These are phyloP conservation scores for Brachyrhaphis roseni DNA, from an alignment of 2,797 vertebrate genomes.

Conservation along the genomic window DNA sequence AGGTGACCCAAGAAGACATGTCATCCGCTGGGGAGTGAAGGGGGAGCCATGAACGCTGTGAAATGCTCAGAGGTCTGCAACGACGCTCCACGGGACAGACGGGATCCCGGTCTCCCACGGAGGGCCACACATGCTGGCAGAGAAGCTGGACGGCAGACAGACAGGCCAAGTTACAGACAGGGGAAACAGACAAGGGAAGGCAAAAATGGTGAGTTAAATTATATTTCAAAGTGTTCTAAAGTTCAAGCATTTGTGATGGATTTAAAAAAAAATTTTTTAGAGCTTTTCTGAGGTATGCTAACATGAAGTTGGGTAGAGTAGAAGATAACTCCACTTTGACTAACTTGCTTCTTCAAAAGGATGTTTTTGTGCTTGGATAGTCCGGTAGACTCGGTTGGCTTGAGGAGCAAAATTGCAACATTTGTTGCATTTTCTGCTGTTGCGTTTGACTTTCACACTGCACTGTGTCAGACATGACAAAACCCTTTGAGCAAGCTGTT, in stretches of 20 bases:
- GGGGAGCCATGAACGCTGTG: constrained; percentile 79
- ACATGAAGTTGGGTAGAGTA: neutral
- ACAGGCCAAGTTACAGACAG: constrained; percentile 35
- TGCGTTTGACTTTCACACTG: too few species aligned
- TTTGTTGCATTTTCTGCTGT: too few species aligned
- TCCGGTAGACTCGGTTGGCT: too few species aligned
- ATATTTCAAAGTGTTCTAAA: neutral
- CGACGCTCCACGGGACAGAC: constrained; percentile 44
- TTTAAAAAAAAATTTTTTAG: too few species aligned
- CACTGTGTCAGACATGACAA: too few species aligned
- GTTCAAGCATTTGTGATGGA: neutral
- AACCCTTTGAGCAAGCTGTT: too few species aligned
- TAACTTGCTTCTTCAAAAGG: neutral
- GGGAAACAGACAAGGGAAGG: constrained; percentile 58
- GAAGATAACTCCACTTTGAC: constrained; percentile 1
- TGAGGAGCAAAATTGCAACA: too few species aligned
- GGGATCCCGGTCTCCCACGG: constrained; percentile 62
- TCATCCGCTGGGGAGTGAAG: constrained; percentile 48
- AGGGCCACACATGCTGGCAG: constrained; percentile 47
- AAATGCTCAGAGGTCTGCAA: constrained; percentile 62
- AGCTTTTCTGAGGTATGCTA: neutral
- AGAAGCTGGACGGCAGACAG: constrained; percentile 45
- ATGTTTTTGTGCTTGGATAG: too few species aligned
- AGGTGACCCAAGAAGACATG: constrained; percentile 61
- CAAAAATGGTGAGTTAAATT: constrained; percentile 74